A percentile compares a stretch with the other conserved stretches of the same genome.
Evolutionary conservation across 2,888 invertebrate species (phyloP).

Genomic region (Dorcus hopei): DNA sequence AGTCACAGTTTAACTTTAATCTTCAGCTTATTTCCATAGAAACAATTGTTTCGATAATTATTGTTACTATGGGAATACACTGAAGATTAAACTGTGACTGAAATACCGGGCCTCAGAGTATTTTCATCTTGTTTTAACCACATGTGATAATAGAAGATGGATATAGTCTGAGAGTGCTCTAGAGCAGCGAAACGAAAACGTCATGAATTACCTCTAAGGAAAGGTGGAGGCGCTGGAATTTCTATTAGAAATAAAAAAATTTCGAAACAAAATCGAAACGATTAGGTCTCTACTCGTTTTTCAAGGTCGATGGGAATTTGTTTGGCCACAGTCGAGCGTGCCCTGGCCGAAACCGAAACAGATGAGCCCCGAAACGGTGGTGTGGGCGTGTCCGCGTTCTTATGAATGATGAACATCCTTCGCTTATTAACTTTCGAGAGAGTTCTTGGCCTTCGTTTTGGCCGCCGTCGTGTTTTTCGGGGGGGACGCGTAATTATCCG

Average conservation of each 20-base stretch:
- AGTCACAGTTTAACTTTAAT: too few species aligned
- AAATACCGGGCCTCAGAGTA: too few species aligned
- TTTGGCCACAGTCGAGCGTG: slow-evolving; percentile 20
- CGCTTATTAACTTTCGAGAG: slow-evolving; percentile 25
- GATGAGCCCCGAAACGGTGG: slow-evolving; percentile 24
- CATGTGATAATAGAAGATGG: too few species aligned
- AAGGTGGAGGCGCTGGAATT: not conserved
- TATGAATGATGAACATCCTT: slow-evolving; percentile 28
- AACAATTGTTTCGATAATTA: too few species aligned
- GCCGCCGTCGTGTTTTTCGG: not conserved
- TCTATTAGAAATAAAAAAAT: not conserved
- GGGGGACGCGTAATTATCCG: not conserved
- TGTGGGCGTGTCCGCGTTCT: slow-evolving; percentile 26
- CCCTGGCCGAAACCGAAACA: slow-evolving; percentile 20
- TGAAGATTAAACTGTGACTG: too few species aligned
- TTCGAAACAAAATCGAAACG: too few species aligned
- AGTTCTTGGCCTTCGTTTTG: slow-evolving; percentile 16
- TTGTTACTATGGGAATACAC: too few species aligned
- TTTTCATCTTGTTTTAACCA: too few species aligned
- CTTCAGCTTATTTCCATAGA: too few species aligned
- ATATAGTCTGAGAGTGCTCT: too few species aligned
- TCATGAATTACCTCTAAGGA: too few species aligned
- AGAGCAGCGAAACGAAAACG: too few species aligned
- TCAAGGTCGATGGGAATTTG: slow-evolving; percentile 15
- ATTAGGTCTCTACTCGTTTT: slow-evolving; percentile 2